phyloP scores from a whole-genome alignment of 35 echinoderm and acorn worm genomes.

The Holothuria glaberrima region DNA sequence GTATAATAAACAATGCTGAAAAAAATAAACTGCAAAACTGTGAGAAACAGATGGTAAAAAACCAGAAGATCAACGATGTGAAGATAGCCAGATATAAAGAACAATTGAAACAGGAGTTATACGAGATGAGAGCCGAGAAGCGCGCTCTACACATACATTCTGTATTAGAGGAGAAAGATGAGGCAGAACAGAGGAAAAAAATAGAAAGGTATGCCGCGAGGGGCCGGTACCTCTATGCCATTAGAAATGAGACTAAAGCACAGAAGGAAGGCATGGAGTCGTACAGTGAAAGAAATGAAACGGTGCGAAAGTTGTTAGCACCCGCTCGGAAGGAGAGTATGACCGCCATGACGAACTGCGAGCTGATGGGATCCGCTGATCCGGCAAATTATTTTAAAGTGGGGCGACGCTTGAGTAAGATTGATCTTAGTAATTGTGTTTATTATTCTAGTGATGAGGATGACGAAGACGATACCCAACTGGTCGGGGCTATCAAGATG shows the following conservation, averaged over 20 bases:
- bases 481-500: constrained; percentile 14
- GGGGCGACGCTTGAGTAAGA: constrained; percentile 62
- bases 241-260: constrained; percentile 66
- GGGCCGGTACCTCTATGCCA: constrained; percentile 76
- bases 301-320: constrained; percentile 58
- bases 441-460: constrained; percentile 44
- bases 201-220: constrained; percentile 61
- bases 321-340: constrained; percentile 64
- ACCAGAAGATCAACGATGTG: constrained; percentile 36
- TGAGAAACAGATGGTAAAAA: constrained; percentile 67
- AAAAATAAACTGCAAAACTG: constrained; percentile 66
- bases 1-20: constrained; percentile 80
- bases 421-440: background rate
- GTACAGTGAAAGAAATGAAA: constrained; percentile 70
- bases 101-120: constrained; percentile 71
- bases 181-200: constrained; percentile 21
- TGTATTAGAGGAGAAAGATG: constrained; percentile 58
- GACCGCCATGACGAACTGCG: constrained; percentile 64
- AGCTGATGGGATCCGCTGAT: constrained; percentile 61
- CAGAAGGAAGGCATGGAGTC: constrained; percentile 79
- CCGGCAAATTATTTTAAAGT: constrained; percentile 62
- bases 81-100: constrained; percentile 56
- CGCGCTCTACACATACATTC: constrained; percentile 70
- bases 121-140: constrained; percentile 74
- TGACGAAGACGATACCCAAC: constrained; percentile 35